Evolutionary conservation across 2,797 vertebrate genomes (phyloP), one percentile per base, ranked within the genome.

Genomic region (Hydrolagus colliei): DNA sequence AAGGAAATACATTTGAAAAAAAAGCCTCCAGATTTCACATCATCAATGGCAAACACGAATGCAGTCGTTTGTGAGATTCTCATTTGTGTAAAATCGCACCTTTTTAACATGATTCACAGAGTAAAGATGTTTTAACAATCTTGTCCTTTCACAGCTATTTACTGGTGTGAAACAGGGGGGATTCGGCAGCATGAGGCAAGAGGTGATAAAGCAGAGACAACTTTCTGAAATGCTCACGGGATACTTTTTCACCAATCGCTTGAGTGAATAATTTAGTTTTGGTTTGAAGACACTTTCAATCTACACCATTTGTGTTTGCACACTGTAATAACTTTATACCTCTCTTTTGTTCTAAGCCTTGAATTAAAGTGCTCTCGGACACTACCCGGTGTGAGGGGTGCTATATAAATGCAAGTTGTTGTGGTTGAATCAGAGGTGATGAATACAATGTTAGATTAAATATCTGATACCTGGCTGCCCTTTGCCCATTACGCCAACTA

Each of bases 101-200:
- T 62, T 78, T 78, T 6, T 12, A 78, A 62, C 76, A 61, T 27
- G 59, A 78, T 78, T 78, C 59, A 22, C 59, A 78, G 52, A 78
- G 76, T 7, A 0, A 11, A 61, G 20, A 61, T 62, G 62, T 62
- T n/a, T 73, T 75, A 9, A 7, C 52, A 18, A 52, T 20, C 10
- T n/a, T 22, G 61, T 78, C 59, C 35, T 5, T 10, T 59, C 9
- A 12, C 59, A 78, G 13, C 10, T 61, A 62, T 78, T 61, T 22
- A 12, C 4, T 62, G 59, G 52, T 78, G 59, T 22, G 18, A 78
- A 62, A 62, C 62, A 27, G 27, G 76, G 76, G 20, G 2, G 59
- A 1, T 16, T 52, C 41, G 6, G 59, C 10, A 62, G 76, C 11
- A 20, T 61, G 18, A 20, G 59, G 75, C 10, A n/a, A 52, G 41